Conservation (phyloP, 2,113 vertebrate species). For the Marcusenius ussheri region DNA sequence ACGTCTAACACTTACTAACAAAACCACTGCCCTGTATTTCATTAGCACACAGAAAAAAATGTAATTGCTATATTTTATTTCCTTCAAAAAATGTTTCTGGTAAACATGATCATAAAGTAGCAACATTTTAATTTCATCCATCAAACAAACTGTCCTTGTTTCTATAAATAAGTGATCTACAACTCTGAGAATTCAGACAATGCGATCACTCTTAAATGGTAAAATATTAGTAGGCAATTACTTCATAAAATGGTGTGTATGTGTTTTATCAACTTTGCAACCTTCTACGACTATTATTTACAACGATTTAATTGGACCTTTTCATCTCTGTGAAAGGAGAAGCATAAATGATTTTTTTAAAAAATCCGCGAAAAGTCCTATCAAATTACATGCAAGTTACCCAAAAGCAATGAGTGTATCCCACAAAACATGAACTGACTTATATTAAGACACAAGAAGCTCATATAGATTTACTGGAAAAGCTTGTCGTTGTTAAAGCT, state of each 20-base stretch:
- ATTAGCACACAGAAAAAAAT: not conserved
- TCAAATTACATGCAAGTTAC: not conserved
- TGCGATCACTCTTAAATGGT: not conserved
- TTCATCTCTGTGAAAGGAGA: not conserved
- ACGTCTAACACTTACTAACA: not conserved
- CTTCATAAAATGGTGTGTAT: not conserved
- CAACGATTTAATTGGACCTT: not conserved
- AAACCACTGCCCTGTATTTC: not conserved
- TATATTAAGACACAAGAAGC: not conserved
- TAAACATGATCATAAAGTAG: not conserved
- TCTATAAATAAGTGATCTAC: not conserved
- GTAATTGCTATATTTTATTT: not conserved
- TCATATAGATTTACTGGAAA: not conserved
- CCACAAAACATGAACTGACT: not conserved
- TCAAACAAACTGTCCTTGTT: not conserved
- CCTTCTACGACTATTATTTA: not conserved
- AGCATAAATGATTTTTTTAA: not conserved
- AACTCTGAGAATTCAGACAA: not conserved
- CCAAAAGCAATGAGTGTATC: not conserved
- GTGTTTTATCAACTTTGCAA: not conserved
- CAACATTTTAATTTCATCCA: not conserved
- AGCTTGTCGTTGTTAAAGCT: not conserved
- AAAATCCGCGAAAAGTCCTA: not conserved
- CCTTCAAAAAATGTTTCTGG: not conserved
- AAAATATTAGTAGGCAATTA: not conserved